phyloP scores from a whole-genome alignment of 2,888 invertebrate species.

The Dolomedes plantarius region DNA sequence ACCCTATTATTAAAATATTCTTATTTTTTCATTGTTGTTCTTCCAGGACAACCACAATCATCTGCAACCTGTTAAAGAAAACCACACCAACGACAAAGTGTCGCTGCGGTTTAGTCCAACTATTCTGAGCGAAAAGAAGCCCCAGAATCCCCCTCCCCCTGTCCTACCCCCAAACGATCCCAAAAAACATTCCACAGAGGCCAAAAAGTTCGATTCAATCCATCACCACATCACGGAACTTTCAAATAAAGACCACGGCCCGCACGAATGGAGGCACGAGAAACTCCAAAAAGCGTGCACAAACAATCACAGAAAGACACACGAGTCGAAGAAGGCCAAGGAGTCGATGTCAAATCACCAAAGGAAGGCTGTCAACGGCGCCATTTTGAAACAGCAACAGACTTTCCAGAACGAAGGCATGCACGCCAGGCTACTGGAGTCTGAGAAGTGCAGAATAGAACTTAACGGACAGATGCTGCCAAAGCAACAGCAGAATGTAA shows the following conservation, averaged over 20 bases:
- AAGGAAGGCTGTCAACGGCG: constrained; percentile 44
- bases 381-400: constrained; percentile 24
- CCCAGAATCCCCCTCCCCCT: neutral
- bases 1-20: too few relatives aligned
- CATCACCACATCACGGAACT: constrained; percentile 52
- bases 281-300: constrained; percentile 64
- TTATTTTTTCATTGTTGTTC: too few relatives aligned
- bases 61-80: constrained; percentile 31
- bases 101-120: constrained; percentile 43
- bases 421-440: constrained; percentile 67
- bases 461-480: constrained; percentile 37
- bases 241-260: constrained; percentile 26
- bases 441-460: constrained; percentile 54
- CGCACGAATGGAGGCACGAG: constrained; percentile 63
- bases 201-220: constrained; percentile 31
- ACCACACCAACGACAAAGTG: constrained; percentile 31
- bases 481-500: neutral
- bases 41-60: constrained; percentile 42
- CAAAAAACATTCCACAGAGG: neutral
- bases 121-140: constrained; percentile 33
- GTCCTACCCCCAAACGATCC: neutral
- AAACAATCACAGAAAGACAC: constrained; percentile 59
- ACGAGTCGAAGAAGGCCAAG: constrained; percentile 47
- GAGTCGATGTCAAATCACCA: constrained; percentile 38
- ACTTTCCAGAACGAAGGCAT: constrained; percentile 56